Base-by-base conservation (phyloP, 1,140 invertebrate genomes). In the Zaprionus ghesquierei region DNA sequence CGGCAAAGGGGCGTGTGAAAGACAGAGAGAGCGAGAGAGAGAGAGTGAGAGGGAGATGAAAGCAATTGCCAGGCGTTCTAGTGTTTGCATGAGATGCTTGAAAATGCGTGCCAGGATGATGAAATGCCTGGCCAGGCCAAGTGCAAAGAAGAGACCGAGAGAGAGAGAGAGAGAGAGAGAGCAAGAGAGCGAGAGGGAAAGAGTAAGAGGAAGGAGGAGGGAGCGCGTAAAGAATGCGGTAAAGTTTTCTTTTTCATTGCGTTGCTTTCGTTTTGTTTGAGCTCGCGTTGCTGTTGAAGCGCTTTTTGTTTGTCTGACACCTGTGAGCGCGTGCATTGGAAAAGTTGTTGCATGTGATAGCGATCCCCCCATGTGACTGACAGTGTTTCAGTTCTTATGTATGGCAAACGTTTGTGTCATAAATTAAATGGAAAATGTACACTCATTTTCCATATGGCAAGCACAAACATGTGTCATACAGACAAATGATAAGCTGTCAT, bases 11-110 rank as follows among this genome's bases (percentile, higher is more conserved):
- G 20, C n/a, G n/a, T n/a, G n/a, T n/a, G n/a, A n/a, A n/a, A n/a
- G n/a, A n/a, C n/a, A n/a, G 33, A 41, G 25, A 58, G 29, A 50
- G 20, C 6, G 29, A 35, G 10, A 10, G 5, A 54, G 50, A 13
- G 3, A 2, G 9, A 50, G 23, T n/a, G 13, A 27, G 58, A 5
- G 18, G 3, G 13, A 12, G 51, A 29, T 51, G 53, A 56, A 31
- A 64, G 20, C 49, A 51, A 51, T 23, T 38, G 55, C 38, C 25
- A 33, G 58, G 64, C 64, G 61, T 62, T 74, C 31, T 58, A 84
- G 49, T 69, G 81, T 69, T 77, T 70, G 69, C 74, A 81, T 85
- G 82, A 86, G 62, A 81, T 60, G 82, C 81, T 64, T 69, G 78
- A 86, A 85, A 86, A 77, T 85, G 77, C 69, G 77, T 81, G 70